Evolutionary conservation across 2,113 vertebrate genomes (phyloP).

Genomic region (Helogale parvula): DNA sequence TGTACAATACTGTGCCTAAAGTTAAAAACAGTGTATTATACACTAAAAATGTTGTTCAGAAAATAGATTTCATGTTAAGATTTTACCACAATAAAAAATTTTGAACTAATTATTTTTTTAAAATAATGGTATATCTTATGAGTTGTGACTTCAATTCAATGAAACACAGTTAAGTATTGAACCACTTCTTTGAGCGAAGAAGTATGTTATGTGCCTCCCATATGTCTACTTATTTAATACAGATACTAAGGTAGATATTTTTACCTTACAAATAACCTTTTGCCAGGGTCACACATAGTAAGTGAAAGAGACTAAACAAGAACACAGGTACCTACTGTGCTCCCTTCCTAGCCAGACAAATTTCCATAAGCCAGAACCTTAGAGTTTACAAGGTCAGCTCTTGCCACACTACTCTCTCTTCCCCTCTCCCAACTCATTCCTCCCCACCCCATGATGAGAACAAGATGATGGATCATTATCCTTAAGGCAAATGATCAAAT

Average conservation of each 20-base stretch:
- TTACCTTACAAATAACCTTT: background rate
- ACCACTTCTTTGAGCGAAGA: background rate
- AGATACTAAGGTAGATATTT: background rate
- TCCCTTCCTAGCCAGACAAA: background rate
- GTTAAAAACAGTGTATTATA: background rate
- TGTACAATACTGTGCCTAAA: background rate
- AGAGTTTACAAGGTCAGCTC: conserved; percentile 27
- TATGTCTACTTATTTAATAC: background rate
- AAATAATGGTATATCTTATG: background rate
- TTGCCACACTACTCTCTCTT: background rate
- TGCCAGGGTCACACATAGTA: conserved; percentile 9
- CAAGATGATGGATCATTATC: conserved; percentile 60
- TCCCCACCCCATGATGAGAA: conserved; percentile 37
- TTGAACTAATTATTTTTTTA: background rate
- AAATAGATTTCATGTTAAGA: background rate
- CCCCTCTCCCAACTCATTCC: background rate
- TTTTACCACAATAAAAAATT: background rate
- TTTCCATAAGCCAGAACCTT: background rate
- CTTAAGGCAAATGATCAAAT: conserved; percentile 56
- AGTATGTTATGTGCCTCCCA: background rate
- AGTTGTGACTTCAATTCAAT: background rate
- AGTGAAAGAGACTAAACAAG: background rate
- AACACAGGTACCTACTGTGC: background rate
- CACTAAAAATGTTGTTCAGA: background rate
- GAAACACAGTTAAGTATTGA: background rate